phyloP scores from a whole-genome alignment of 1,140 invertebrate genomes.

The Zaprionus capensis region DNA sequence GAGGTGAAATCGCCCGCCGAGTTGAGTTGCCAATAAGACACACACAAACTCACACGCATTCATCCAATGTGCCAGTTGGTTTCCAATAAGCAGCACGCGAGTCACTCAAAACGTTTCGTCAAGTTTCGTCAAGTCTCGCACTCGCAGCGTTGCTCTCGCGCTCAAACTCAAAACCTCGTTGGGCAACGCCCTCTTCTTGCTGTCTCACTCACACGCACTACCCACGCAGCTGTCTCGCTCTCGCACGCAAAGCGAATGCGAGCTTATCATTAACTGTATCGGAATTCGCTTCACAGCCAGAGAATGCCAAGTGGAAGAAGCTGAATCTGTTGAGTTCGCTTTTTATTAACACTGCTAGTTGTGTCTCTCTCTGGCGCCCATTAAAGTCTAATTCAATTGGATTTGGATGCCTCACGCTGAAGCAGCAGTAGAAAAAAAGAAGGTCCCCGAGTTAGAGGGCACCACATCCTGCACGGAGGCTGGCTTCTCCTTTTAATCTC shows the following conservation, averaged over 20 bases:
- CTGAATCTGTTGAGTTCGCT: slow-evolving; percentile 62
- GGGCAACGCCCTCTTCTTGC: slow-evolving; percentile 31
- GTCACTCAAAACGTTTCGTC: slow-evolving; percentile 44
- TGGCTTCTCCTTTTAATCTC: slow-evolving; percentile 65
- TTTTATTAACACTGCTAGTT: slow-evolving; percentile 79
- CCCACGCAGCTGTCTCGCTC: slow-evolving; percentile 26
- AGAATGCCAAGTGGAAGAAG: slow-evolving; percentile 18
- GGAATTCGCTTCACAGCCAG: slow-evolving; percentile 57
- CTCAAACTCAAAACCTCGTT: slow-evolving; percentile 25
- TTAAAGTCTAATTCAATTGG: slow-evolving; percentile 75
- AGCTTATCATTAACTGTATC: slow-evolving; percentile 81
- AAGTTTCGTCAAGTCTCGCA: slow-evolving; percentile 34
- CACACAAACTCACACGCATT: slow-evolving; percentile 8
- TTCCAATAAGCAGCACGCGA: slow-evolving; percentile 37
- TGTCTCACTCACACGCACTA: slow-evolving; percentile 28
- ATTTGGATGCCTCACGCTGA: slow-evolving; percentile 25
- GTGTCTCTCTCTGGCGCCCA: slow-evolving; percentile 78
- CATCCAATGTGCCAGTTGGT: slow-evolving; percentile 19
- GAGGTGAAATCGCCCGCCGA: background rate
- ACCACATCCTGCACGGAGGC: slow-evolving; percentile 50
- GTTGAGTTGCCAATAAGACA: slow-evolving; percentile 40
- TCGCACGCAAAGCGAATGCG: background rate
- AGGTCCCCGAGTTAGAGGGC: slow-evolving; percentile 30
- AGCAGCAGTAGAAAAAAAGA: background rate
- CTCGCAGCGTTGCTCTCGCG: background rate